These are phyloP conservation scores for Crossaster papposus DNA, from an alignment of 53 echinoderm and acorn worm species.

Conservation along the genomic window DNA sequence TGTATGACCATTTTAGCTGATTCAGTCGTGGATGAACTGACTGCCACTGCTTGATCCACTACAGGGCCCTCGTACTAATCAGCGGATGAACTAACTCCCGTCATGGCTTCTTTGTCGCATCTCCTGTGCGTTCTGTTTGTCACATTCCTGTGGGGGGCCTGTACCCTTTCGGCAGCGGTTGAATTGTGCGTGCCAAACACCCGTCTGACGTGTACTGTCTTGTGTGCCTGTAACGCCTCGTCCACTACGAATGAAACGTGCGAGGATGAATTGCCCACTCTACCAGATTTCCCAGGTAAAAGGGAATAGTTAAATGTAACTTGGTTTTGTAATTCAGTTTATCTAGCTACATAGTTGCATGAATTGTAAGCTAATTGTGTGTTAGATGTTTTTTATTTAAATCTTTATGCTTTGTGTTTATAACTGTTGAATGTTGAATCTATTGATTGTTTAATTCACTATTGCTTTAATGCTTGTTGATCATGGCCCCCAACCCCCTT, in stretches of 20 bases:
- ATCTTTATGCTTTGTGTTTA: too few species aligned
- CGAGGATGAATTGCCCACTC: not conserved
- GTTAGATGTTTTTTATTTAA: too few species aligned
- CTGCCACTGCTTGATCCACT: not conserved
- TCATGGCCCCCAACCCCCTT: too few species aligned
- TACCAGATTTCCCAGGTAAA: conserved; percentile 9
- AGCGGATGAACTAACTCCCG: not conserved
- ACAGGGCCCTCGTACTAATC: not conserved
- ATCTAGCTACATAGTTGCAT: too few species aligned
- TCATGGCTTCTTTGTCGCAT: not conserved
- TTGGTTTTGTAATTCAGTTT: too few species aligned
- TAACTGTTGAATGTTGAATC: too few species aligned
- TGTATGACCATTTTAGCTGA: too few species aligned
- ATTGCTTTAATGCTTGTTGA: too few species aligned
- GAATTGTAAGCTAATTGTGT: too few species aligned
- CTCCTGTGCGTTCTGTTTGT: not conserved
- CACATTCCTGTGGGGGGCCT: not conserved
- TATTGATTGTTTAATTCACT: too few species aligned
- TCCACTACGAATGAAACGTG: not conserved
- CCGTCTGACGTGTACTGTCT: not conserved
- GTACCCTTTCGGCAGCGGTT: not conserved
- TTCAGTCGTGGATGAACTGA: not conserved
- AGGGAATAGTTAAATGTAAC: not conserved
- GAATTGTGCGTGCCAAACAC: not conserved
- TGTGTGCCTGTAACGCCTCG: too few species aligned